Conservation (phyloP, 2,797 vertebrate species). For the Microctenopoma steveboyesi region DNA sequence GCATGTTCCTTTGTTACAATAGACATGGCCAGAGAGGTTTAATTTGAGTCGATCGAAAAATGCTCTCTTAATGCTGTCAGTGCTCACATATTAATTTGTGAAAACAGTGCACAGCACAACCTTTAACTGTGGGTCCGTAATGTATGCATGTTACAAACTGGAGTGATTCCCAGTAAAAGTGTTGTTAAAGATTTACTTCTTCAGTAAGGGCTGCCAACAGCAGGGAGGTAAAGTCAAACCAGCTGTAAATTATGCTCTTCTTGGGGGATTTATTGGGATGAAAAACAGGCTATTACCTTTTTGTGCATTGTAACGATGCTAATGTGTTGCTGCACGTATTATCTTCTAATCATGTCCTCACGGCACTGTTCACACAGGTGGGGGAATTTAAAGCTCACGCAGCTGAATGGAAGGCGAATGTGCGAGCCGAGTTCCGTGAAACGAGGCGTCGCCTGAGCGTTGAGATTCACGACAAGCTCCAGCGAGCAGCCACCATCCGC, state of each 20-base stretch:
- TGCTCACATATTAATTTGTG: too few species aligned
- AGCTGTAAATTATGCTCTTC: not conserved
- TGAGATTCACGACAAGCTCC: slow-evolving; percentile 97
- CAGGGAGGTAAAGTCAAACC: not conserved
- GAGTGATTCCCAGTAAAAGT: too few species aligned
- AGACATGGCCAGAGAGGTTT: too few species aligned
- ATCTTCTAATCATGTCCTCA: not conserved
- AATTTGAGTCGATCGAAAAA: too few species aligned
- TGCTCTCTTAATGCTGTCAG: too few species aligned
- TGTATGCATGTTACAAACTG: too few species aligned
- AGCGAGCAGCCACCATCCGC: slow-evolving; percentile 95
- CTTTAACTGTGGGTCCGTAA: too few species aligned
- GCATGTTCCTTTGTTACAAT: too few species aligned
- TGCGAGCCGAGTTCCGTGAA: slow-evolving; percentile 95
- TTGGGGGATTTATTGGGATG: not conserved
- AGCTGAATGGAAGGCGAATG: slow-evolving; percentile 97
- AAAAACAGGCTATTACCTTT: too few species aligned
- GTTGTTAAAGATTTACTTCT: not conserved
- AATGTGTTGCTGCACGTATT: not conserved
- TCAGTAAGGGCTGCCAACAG: not conserved
- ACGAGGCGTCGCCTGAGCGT: slow-evolving; percentile 93
- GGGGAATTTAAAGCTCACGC: slow-evolving; percentile 98
- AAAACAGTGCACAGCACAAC: too few species aligned
- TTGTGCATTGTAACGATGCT: not conserved
- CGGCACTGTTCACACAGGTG: slow-evolving; percentile 81